Evolutionary conservation across 2,888 invertebrate genomes (phyloP), one percentile per base, ranked within the genome.

Genomic region (Parochlus steinenii): DNA sequence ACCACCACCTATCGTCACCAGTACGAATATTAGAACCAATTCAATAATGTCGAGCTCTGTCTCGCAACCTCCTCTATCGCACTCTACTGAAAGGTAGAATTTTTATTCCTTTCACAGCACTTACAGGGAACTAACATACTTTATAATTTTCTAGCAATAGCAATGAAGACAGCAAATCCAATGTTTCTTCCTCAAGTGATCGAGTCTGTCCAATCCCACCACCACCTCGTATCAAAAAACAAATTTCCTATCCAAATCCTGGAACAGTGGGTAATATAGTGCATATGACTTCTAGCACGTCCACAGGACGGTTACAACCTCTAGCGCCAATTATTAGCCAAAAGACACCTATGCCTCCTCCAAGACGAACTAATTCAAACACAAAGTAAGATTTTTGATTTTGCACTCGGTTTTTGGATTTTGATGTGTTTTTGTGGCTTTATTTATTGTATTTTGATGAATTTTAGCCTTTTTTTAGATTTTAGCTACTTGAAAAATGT

Each of bases 291-390:
- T n/a, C n/a, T n/a, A n/a, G n/a, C n/a, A n/a, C n/a, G n/a, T n/a
- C n/a, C n/a, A n/a, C n/a, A n/a, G n/a, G n/a, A n/a, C n/a, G n/a
- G n/a, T n/a, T 31, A n/a, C 28, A 14, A 20, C 15, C 28, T 22
- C 16, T 28, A 18, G 15, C 19, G 11, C 34, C 20, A 34, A 14
- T 11, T 17, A 7, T 17, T 12, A n/a, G n/a, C n/a, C 24, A 19
- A 31, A 31, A 6, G 3, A 25, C 52, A 40, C 55, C 54, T 41
- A 43, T 54, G 44, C 54, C 54, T 35, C 54, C 54, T 42, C 55
- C 55, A 41, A 48, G 55, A 44, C 49, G 52, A 47, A 31, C 39
- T 27, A 43, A 43, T 42, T 48, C 52, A 41, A 48, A 48, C 43
- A 52, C 51, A 46, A 54, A 54, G 55, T 55, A 36, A 36, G 36